Conservation (phyloP, 2,797 vertebrate genomes). For the Vespertilio murinus region DNA sequence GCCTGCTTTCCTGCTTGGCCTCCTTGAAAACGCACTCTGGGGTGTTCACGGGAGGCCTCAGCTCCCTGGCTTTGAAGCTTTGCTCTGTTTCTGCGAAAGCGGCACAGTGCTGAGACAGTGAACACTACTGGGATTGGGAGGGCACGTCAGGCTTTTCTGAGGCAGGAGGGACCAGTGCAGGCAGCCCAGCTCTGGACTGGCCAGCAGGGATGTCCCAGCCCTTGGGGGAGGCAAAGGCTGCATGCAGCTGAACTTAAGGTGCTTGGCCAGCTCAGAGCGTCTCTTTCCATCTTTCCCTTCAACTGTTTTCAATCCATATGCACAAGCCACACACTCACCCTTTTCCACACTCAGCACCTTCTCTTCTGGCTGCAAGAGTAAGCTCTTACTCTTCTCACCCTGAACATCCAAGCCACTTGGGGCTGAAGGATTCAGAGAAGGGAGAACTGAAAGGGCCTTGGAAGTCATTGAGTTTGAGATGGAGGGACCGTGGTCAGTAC, state of each 20-base stretch:
- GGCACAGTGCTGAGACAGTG: not conserved
- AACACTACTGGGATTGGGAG: not conserved
- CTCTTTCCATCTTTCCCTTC: conserved; percentile 53
- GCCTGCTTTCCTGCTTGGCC: conserved; percentile 57
- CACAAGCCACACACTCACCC: conserved; percentile 31
- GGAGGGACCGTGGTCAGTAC: not conserved
- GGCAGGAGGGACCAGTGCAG: conserved; percentile 71
- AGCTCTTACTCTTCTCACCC: conserved; percentile 66
- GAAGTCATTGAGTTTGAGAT: conserved; percentile 1
- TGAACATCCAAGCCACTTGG: conserved; percentile 43
- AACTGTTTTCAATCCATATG: not conserved
- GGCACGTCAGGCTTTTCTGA: conserved; percentile 46
- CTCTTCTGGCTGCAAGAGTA: conserved; percentile 60
- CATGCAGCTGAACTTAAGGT: not conserved
- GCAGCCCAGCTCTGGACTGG: conserved; percentile 8
- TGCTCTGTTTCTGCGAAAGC: conserved; percentile 61
- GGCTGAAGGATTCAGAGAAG: conserved; percentile 69
- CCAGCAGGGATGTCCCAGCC: conserved; percentile 12
- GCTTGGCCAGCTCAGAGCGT: conserved; percentile 49
- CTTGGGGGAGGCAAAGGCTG: not conserved
- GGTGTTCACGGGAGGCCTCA: not conserved
- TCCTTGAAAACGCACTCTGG: conserved; percentile 29
- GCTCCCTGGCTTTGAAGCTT: conserved; percentile 62
- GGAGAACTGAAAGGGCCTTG: conserved; percentile 69
- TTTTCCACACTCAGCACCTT: conserved; percentile 55